These are phyloP conservation scores for Temnothorax unifasciatus DNA, from an alignment of 2,888 invertebrate genomes.

Conservation along the genomic window DNA sequence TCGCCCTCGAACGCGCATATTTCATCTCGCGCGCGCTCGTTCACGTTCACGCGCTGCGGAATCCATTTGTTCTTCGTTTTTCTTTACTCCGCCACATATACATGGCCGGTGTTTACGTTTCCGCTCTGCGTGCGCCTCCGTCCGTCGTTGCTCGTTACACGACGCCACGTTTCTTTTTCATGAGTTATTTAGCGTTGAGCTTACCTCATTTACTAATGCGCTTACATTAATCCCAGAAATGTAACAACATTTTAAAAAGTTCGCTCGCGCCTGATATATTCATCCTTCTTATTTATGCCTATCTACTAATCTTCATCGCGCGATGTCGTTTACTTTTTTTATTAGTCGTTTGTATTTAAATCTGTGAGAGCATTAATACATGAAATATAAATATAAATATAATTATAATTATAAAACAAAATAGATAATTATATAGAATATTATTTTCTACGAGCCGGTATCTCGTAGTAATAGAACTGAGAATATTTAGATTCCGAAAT, in stretches of 20 bases:
- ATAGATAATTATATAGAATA: neutral
- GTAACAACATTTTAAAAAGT: neutral
- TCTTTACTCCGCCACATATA: neutral
- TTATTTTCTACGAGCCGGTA: neutral
- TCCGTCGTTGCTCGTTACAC: constrained; percentile 24
- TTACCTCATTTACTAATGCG: constrained; percentile 1
- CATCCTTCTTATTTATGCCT: neutral
- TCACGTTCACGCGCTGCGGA: neutral
- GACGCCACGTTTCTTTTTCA: neutral
- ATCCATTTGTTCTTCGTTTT: neutral
- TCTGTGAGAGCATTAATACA: neutral
- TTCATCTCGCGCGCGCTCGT: constrained; percentile 8
- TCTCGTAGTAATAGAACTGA: neutral
- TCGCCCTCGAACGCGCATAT: constrained; percentile 42
- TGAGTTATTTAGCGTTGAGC: neutral
- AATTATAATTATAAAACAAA: neutral
- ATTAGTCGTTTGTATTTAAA: neutral
- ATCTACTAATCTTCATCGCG: neutral
- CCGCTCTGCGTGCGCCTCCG: neutral
- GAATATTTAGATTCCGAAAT: neutral
- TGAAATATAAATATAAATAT: neutral
- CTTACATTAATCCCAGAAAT: neutral
- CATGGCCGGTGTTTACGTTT: neutral
- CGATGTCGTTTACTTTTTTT: neutral
- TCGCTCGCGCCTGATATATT: neutral